These are phyloP conservation scores for Beris morrisii DNA, from an alignment of 2,888 invertebrate species.

Conservation along the genomic window DNA sequence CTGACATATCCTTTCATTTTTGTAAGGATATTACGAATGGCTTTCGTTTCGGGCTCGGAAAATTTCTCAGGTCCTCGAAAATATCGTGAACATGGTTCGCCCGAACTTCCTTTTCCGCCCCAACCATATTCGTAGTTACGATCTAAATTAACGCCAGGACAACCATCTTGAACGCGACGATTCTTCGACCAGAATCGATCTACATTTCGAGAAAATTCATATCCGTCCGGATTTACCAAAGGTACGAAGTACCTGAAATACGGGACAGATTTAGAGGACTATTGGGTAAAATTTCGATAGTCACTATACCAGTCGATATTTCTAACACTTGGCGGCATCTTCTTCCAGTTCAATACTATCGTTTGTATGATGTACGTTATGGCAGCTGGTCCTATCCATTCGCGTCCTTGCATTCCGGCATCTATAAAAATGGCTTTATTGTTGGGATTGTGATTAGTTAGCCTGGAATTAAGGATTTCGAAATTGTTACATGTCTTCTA, in stretches of 20 bases:
- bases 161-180: conserved; percentile 62
- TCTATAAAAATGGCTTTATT: conserved; percentile 72
- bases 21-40: conserved; percentile 59
- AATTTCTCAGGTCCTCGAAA: conserved; percentile 77
- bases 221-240: conserved; percentile 81
- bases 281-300: background rate
- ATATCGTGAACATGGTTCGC: conserved; percentile 77
- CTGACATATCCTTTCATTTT: conserved; percentile 49
- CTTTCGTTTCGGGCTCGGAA: conserved; percentile 82
- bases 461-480: conserved; percentile 51
- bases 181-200: conserved; percentile 86
- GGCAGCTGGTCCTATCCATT: conserved; percentile 83
- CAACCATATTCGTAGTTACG: conserved; percentile 86
- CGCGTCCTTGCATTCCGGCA: conserved; percentile 80
- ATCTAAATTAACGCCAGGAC: conserved; percentile 78
- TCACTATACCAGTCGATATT: conserved; percentile 74
- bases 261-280: conserved; percentile 1
- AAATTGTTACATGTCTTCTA: background rate
- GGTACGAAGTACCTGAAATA: conserved; percentile 67
- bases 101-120: conserved; percentile 79
- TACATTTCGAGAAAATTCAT: conserved; percentile 76
- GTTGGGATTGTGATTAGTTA: conserved; percentile 66
- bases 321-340: conserved; percentile 65
- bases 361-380: conserved; percentile 75
- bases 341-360: conserved; percentile 67